Evolutionary conservation across 1,140 invertebrate genomes (phyloP).

Genomic region (Ylistrum balloti): DNA sequence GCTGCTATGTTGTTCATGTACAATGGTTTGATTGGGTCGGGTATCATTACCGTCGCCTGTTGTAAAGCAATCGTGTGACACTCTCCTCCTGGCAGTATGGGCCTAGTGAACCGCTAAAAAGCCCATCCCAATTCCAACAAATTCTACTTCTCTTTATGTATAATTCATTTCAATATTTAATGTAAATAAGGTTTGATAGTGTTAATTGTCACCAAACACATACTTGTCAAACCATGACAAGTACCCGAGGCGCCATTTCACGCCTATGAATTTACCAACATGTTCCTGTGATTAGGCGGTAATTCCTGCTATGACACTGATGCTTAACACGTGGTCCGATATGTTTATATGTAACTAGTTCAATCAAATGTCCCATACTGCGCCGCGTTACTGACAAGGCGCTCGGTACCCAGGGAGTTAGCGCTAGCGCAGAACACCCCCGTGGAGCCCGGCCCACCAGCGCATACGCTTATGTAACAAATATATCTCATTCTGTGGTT

Average conservation of each 20-base stretch:
- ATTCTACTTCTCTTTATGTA: background rate
- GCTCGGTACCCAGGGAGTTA: background rate
- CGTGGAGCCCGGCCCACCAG: background rate
- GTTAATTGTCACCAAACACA: background rate
- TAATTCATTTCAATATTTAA: background rate
- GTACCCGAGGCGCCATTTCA: constrained; percentile 28
- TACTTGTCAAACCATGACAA: background rate
- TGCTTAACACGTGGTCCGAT: background rate
- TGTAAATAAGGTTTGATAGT: background rate
- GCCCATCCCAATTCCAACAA: background rate
- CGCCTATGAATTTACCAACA: background rate
- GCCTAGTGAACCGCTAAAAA: background rate
- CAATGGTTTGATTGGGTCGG: constrained; percentile 4
- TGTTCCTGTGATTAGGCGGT: background rate
- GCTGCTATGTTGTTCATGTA: background rate
- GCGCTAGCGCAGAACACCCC: background rate
- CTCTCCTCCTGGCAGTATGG: background rate
- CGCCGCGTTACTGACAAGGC: background rate
- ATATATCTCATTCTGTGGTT: background rate
- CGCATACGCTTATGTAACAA: constrained; percentile 16
- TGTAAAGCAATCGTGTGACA: background rate
- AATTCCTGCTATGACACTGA: background rate
- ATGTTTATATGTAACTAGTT: background rate
- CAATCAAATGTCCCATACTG: constrained; percentile 17
- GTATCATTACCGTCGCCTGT: constrained; percentile 1